phyloP scores from a whole-genome alignment of 2,113 vertebrate genomes.

The Phrynosoma platyrhinos region DNA sequence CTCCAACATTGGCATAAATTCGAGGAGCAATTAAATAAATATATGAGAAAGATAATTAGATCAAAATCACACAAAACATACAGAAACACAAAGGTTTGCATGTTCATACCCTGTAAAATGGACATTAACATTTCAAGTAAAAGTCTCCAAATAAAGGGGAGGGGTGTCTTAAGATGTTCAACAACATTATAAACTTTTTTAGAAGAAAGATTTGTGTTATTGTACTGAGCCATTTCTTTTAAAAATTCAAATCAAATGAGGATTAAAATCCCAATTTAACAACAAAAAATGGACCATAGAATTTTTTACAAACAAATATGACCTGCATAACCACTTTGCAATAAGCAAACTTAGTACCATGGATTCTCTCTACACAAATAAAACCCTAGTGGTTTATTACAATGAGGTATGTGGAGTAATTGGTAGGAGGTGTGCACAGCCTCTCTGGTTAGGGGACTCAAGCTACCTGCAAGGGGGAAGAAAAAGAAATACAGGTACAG shows the following conservation, averaged over 20 bases:
- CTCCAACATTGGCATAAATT: slow-evolving; percentile 95
- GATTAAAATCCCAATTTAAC: slow-evolving; percentile 65
- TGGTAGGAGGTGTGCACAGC: slow-evolving; percentile 94
- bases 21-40: slow-evolving; percentile 89
- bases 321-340: slow-evolving; percentile 89
- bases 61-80: slow-evolving; percentile 89
- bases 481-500: slow-evolving; percentile 14
- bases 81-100: slow-evolving; percentile 89
- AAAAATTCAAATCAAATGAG: slow-evolving; percentile 54
- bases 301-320: slow-evolving; percentile 75
- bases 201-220: slow-evolving; percentile 83
- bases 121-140: slow-evolving; percentile 78
- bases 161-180: slow-evolving; percentile 80
- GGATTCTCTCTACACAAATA: slow-evolving; percentile 95
- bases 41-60: slow-evolving; percentile 93
- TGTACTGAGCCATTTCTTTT: slow-evolving; percentile 85
- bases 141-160: slow-evolving; percentile 79
- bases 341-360: slow-evolving; percentile 92
- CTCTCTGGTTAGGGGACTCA: slow-evolving; percentile 81
- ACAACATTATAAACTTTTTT: slow-evolving; percentile 80
- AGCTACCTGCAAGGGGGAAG: slow-evolving; percentile 64
- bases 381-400: slow-evolving; percentile 96
- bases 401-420: slow-evolving; percentile 99
- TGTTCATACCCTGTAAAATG: slow-evolving; percentile 98
- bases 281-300: background rate